phyloP scores from a whole-genome alignment of 2,888 invertebrate species.

The Biston stratarius region DNA sequence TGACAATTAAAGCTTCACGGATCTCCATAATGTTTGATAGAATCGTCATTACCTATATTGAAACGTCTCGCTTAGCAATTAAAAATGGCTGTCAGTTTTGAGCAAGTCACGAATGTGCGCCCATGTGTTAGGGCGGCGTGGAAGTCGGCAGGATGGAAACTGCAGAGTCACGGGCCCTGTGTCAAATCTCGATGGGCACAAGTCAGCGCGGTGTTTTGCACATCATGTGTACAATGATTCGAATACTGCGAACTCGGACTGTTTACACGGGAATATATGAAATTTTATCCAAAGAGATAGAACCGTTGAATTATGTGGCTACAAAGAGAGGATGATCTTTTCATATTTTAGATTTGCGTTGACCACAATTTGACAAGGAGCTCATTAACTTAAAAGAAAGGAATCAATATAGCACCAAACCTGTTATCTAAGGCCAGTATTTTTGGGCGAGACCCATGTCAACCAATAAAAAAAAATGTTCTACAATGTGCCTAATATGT shows the following conservation, averaged over 20 bases:
- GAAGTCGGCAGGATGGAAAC: slow-evolving; percentile 50
- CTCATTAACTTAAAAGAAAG: no score
- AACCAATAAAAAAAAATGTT: no score
- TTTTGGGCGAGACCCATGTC: no score
- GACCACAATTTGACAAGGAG: no score
- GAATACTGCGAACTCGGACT: slow-evolving; percentile 27
- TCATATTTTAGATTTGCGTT: no score
- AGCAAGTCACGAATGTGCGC: slow-evolving; percentile 71
- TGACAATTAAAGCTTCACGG: neutral
- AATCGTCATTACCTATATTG: slow-evolving; percentile 59
- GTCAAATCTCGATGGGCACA: slow-evolving; percentile 82
- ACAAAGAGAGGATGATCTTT: no score
- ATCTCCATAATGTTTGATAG: slow-evolving; percentile 45
- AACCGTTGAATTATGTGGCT: neutral
- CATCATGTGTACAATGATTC: slow-evolving; percentile 66
- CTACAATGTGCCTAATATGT: no score
- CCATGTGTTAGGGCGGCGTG: slow-evolving; percentile 71
- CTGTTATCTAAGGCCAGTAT: no score
- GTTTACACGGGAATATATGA: slow-evolving; percentile 22
- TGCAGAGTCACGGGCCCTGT: slow-evolving; percentile 78
- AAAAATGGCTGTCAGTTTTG: slow-evolving; percentile 72
- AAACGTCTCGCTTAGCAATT: slow-evolving; percentile 72
- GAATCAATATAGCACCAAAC: no score
- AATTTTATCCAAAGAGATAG: neutral
- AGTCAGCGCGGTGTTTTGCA: slow-evolving; percentile 71